Conservation (phyloP, 2,888 invertebrate genomes). For the Lymantria monacha region DNA sequence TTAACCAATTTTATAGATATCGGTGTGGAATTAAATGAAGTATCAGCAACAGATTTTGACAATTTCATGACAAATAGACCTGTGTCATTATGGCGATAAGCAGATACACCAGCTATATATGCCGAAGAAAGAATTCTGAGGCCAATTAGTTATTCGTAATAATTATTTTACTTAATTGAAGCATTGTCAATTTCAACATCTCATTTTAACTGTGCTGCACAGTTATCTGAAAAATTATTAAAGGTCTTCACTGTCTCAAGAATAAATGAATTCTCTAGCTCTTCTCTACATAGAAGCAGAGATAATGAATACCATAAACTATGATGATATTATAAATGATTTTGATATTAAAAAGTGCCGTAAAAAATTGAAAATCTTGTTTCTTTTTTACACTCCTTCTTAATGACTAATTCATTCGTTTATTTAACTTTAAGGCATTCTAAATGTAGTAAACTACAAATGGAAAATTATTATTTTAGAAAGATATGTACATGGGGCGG, state of each 20-base stretch:
- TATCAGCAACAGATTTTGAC: no score
- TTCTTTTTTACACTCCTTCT: conserved; percentile 1
- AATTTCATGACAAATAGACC: no score
- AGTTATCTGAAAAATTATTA: neutral
- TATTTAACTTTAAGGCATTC: conserved; percentile 2
- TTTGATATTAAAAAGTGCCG: conserved; percentile 35
- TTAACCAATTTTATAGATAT: no score
- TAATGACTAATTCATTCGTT: conserved; percentile 2
- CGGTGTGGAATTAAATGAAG: no score
- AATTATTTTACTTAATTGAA: no score
- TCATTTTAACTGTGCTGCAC: no score
- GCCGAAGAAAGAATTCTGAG: no score
- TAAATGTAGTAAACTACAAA: neutral
- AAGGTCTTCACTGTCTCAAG: conserved; percentile 14
- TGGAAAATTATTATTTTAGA: neutral
- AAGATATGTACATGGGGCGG: conserved; percentile 3
- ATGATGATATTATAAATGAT: conserved; percentile 12
- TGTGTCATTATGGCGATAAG: no score
- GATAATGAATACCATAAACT: conserved; percentile 15
- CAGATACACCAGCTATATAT: no score
- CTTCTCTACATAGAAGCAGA: conserved; percentile 19
- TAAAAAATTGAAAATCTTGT: conserved; percentile 25
- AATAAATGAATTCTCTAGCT: conserved; percentile 16
- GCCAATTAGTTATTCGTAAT: no score
- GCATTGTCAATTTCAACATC: no score